Evolutionary conservation across 2,113 vertebrate genomes (phyloP).

Genomic region (Hippocampus abdominalis): DNA sequence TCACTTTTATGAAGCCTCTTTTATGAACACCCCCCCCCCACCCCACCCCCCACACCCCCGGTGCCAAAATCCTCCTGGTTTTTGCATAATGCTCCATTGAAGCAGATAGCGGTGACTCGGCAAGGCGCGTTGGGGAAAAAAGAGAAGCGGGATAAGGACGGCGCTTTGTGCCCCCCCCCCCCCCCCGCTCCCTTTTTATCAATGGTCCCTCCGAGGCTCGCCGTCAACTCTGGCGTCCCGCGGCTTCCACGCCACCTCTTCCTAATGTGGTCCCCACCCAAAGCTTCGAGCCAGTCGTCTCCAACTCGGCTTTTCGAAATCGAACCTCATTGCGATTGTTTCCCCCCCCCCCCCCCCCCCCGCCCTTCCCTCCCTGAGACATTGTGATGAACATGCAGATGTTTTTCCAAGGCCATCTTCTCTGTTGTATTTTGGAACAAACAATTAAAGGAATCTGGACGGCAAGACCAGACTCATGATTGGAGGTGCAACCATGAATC

Average conservation of each 20-base stretch:
- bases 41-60: slow-evolving; percentile 55
- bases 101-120: slow-evolving; percentile 56
- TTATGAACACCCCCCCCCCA: slow-evolving; percentile 57
- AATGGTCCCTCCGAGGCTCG: slow-evolving; percentile 27
- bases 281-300: neutral
- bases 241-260: slow-evolving; percentile 47
- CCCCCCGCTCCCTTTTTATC: slow-evolving; percentile 12
- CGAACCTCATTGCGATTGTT: too few species aligned
- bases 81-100: slow-evolving; percentile 70
- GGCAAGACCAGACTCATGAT: too few species aligned
- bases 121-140: slow-evolving; percentile 24
- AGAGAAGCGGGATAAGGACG: slow-evolving; percentile 32
- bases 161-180: slow-evolving; percentile 37
- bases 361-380: too few species aligned
- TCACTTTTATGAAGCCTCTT: slow-evolving; percentile 73
- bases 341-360: too few species aligned
- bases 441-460: too few species aligned
- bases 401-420: too few species aligned
- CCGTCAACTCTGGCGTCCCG: slow-evolving; percentile 57
- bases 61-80: slow-evolving; percentile 67
- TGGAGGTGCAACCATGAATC: too few species aligned
- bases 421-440: too few species aligned
- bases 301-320: too few species aligned
- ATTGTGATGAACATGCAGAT: too few species aligned
- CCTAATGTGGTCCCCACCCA: slow-evolving; percentile 50